A percentile compares a stretch with the other conserved stretches of the same genome.
phyloP scores from a whole-genome alignment of 1,140 invertebrate genomes.

The Drosophila tsacasi region DNA sequence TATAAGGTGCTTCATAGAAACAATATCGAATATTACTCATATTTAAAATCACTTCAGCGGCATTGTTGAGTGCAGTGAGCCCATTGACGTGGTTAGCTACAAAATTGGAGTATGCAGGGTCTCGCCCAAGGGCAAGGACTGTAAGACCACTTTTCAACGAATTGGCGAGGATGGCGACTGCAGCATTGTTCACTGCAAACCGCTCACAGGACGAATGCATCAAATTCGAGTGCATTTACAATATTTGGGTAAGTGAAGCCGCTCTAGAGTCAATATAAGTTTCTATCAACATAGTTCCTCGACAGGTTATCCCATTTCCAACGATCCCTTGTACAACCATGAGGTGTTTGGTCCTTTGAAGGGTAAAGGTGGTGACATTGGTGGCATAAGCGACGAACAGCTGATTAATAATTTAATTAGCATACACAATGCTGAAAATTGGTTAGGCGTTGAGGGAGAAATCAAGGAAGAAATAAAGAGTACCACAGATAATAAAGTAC shows the following conservation, averaged over 20 bases:
- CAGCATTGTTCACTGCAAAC: conserved; percentile 96
- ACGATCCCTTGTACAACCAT: conserved; percentile 98
- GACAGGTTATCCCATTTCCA: conserved; percentile 93
- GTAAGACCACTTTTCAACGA: conserved; percentile 95
- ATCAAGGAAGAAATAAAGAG: conserved; percentile 85
- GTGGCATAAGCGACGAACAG: conserved; percentile 95
- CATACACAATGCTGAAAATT: conserved; percentile 97
- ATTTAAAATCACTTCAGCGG: conserved; percentile 87
- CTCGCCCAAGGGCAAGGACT: conserved; percentile 95
- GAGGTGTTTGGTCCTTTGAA: conserved; percentile 96
- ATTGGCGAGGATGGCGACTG: conserved; percentile 94
- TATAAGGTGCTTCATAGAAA: background rate
- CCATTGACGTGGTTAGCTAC: conserved; percentile 97
- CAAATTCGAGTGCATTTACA: conserved; percentile 99
- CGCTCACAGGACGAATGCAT: conserved; percentile 98
- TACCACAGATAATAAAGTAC: conserved; percentile 12
- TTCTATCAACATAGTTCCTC: background rate
- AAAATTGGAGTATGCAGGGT: conserved; percentile 98
- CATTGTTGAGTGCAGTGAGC: conserved; percentile 93
- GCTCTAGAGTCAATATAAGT: background rate
- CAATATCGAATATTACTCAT: background rate
- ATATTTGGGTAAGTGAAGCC: conserved; percentile 90
- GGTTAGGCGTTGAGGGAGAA: conserved; percentile 95
- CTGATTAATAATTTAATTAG: conserved; percentile 95
- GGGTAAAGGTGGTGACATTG: conserved; percentile 96